Evolutionary conservation across 1,140 invertebrate genomes (phyloP).

Genomic region (Portunus trituberculatus): DNA sequence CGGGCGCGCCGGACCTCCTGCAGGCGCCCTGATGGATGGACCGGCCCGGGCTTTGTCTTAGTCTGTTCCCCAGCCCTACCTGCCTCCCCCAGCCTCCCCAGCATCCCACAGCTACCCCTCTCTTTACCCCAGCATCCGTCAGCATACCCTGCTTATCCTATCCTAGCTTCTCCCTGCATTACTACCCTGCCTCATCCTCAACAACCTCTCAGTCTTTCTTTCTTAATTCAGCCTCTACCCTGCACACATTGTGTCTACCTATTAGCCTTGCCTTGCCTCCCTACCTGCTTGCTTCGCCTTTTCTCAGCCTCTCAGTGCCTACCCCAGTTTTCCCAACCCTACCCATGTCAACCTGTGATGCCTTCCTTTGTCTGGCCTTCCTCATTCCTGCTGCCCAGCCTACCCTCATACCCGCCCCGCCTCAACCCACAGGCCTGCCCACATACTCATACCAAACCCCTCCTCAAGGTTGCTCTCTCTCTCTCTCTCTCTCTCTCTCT

Average conservation of each 20-base stretch:
- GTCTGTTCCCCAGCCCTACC: conserved; percentile 30
- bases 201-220: not conserved
- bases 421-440: not conserved
- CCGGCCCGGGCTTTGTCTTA: conserved; percentile 54
- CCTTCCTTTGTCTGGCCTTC: not conserved
- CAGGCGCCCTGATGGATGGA: conserved; percentile 58
- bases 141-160: not conserved
- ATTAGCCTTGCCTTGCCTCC: too few species aligned
- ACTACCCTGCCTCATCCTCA: not conserved
- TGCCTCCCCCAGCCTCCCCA: not conserved
- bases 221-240: not conserved
- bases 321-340: not conserved
- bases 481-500: not conserved
- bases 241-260: not conserved
- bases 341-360: not conserved
- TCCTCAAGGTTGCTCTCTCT: not conserved
- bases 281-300: not conserved
- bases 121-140: not conserved
- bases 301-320: not conserved
- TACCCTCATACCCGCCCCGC: not conserved
- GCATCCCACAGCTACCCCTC: not conserved
- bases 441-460: conserved; percentile 25
- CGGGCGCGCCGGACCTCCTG: conserved; percentile 47
- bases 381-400: not conserved
- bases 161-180: not conserved